These are phyloP conservation scores for Aphidoletes aphidimyza DNA, from an alignment of 2,888 invertebrate species.

Conservation along the genomic window DNA sequence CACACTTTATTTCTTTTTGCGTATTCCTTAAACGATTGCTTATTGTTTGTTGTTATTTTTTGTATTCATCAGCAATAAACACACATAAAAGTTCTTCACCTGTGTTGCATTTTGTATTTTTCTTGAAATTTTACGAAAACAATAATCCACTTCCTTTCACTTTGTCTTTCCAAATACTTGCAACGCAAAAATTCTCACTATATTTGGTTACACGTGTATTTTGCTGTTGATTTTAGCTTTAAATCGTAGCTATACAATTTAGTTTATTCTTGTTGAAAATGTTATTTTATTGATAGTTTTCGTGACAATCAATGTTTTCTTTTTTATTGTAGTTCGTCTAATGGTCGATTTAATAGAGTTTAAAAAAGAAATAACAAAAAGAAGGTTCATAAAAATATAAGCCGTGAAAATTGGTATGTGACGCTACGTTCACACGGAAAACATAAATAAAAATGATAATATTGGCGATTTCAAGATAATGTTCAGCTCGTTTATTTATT, in stretches of 20 bases:
- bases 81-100: neutral
- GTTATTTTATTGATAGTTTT: neutral
- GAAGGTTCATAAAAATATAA: too few relatives aligned
- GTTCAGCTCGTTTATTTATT: too few relatives aligned
- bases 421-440: too few relatives aligned
- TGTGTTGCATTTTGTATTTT: neutral
- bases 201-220: neutral
- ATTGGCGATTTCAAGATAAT: too few relatives aligned
- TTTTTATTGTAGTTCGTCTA: neutral
- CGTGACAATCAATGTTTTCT: constrained; percentile 14
- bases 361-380: too few relatives aligned
- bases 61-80: neutral
- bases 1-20: too few relatives aligned
- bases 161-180: neutral
- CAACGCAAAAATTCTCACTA: neutral
- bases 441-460: too few relatives aligned
- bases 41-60: neutral
- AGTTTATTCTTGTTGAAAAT: neutral
- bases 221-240: neutral
- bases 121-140: too few relatives aligned
- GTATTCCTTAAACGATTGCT: neutral
- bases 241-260: neutral
- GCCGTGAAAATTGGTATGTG: too few relatives aligned
- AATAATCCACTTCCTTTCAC: constrained; percentile 1
- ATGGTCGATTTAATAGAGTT: too few relatives aligned